These are phyloP conservation scores for Dynastes hyllus DNA, from an alignment of 2,888 invertebrate species.

Conservation along the genomic window DNA sequence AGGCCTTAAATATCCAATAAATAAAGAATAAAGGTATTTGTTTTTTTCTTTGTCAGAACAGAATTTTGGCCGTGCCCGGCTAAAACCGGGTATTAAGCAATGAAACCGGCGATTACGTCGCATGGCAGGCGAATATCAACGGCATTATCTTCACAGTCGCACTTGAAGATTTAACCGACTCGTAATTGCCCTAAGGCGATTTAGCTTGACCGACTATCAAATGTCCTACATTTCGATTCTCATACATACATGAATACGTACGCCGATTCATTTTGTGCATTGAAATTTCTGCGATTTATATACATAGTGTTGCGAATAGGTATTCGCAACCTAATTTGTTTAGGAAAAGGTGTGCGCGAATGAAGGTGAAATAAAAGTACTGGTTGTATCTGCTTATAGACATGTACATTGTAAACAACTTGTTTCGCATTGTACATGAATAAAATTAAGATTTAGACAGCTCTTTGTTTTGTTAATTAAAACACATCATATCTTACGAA, in stretches of 20 bases:
- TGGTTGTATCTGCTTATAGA: too few species aligned
- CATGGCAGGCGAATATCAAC: not conserved
- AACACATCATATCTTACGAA: too few species aligned
- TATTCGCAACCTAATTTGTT: too few species aligned
- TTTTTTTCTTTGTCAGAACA: not conserved
- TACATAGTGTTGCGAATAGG: not conserved
- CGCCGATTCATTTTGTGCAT: slow-evolving; percentile 9
- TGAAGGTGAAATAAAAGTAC: too few species aligned
- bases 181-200: slow-evolving; percentile 44
- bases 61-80: not conserved
- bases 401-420: too few species aligned
- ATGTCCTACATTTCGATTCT: slow-evolving; percentile 53
- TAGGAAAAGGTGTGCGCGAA: not conserved
- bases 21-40: not conserved
- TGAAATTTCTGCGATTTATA: slow-evolving; percentile 25
- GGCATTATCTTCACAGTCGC: slow-evolving; percentile 12
- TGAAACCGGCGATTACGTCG: not conserved
- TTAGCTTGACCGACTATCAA: slow-evolving; percentile 56
- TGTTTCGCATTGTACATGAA: too few species aligned
- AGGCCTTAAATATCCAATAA: too few species aligned
- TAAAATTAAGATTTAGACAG: too few species aligned
- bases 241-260: not conserved
- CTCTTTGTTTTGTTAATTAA: too few species aligned
- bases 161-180: slow-evolving; percentile 15
- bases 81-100: not conserved